These are phyloP conservation scores for Dolichoris vasculosae DNA, from an alignment of 1,140 invertebrate species.

Conservation along the genomic window DNA sequence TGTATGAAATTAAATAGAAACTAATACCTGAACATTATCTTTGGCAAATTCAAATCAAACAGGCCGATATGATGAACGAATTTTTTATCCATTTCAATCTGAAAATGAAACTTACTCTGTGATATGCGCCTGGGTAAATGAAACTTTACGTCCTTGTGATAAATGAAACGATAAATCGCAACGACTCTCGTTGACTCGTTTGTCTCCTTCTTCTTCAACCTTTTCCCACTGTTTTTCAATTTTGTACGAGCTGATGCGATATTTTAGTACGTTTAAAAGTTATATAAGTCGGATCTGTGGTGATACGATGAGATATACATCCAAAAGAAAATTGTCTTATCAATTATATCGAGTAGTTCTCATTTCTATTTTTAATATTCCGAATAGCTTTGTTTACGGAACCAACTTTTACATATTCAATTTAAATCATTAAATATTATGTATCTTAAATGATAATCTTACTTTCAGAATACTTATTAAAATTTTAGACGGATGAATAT, in stretches of 20 bases:
- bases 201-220: neutral
- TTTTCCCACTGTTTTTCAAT: conserved; percentile 16
- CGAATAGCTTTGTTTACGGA: neutral
- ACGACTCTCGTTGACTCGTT: neutral
- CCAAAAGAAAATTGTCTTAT: neutral
- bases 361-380: neutral
- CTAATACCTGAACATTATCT: neutral
- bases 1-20: neutral
- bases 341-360: neutral
- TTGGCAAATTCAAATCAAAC: neutral
- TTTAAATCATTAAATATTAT: neutral
- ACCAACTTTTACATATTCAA: neutral
- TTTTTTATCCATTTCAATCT: conserved; percentile 37
- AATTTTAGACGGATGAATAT: too few species aligned
- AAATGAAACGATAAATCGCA: conserved; percentile 56
- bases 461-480: too few species aligned
- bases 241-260: neutral
- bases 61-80: neutral
- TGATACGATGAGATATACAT: neutral
- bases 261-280: neutral
- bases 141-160: conserved; percentile 52
- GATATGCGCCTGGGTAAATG: neutral
- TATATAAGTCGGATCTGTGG: neutral
- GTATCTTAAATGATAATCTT: neutral
- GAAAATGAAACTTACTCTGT: conserved; percentile 47